Percentiles rank a stretch among this genome's conserved stretches.
phyloP scores from a whole-genome alignment of 53 echinoderm and acorn worm species.

The Mesocentrotus franciscanus region DNA sequence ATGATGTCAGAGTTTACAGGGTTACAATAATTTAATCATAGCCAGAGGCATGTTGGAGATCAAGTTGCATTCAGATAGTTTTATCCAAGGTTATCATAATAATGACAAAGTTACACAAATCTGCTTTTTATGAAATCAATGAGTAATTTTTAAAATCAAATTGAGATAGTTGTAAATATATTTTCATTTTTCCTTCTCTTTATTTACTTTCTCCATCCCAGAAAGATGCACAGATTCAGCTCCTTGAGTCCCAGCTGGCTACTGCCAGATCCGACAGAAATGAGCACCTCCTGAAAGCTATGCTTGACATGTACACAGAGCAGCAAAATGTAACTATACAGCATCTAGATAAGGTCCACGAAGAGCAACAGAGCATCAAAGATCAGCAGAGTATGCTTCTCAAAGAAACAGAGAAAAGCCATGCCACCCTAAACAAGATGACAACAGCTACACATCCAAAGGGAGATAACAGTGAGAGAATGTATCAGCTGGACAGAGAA shows the following conservation, averaged over 20 bases:
- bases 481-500: neutral
- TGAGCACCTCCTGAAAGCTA: constrained; percentile 78
- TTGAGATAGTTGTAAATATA: neutral
- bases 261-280: constrained; percentile 67
- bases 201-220: constrained; percentile 47
- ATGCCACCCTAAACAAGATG: constrained; percentile 48
- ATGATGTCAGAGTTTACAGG: no score
- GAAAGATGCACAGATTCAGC: constrained; percentile 87
- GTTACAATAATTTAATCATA: no score
- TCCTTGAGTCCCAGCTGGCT: constrained; percentile 81
- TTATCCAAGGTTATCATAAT: no score
- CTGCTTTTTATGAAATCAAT: no score
- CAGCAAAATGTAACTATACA: constrained; percentile 78
- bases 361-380: constrained; percentile 79
- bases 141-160: no score
- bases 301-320: constrained; percentile 78
- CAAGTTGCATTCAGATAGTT: no score
- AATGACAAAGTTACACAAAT: no score
- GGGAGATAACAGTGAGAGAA: constrained; percentile 8
- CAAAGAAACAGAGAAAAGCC: constrained; percentile 73
- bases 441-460: neutral
- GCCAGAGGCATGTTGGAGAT: no score
- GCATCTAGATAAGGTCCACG: constrained; percentile 74
- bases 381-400: constrained; percentile 74
- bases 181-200: neutral